Conservation (phyloP, 2,113 vertebrate genomes). For the Myrmecophaga tridactyla region DNA sequence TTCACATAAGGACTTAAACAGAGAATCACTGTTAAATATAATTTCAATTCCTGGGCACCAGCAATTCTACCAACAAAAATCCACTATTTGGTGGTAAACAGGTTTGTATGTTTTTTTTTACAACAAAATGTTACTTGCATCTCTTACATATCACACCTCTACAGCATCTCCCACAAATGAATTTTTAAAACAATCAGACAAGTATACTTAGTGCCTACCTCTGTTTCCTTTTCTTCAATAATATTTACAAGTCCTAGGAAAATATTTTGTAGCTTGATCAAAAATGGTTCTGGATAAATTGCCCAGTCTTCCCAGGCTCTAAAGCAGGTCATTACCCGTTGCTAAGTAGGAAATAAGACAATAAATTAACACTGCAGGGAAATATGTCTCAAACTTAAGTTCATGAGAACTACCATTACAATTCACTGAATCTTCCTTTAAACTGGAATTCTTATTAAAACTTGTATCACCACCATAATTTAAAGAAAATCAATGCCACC, state of each 20-base stretch:
- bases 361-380: neutral
- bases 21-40: neutral
- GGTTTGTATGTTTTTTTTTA: neutral
- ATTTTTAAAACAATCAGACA: constrained; percentile 9
- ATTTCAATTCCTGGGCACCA: neutral
- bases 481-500: neutral
- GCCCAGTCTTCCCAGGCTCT: constrained; percentile 99
- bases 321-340: constrained; percentile 99
- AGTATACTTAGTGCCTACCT: constrained; percentile 75
- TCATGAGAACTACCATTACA: neutral
- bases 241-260: constrained; percentile 98
- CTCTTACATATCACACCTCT: neutral
- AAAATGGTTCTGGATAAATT: constrained; percentile 98
- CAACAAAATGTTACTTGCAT: neutral
- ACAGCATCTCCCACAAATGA: neutral
- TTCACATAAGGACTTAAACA: neutral
- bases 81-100: neutral
- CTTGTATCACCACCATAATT: neutral
- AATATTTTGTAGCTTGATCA: constrained; percentile 99
- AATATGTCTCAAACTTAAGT: neutral
- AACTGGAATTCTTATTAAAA: neutral
- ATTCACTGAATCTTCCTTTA: constrained; percentile 39
- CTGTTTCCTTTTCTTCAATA: constrained; percentile 91
- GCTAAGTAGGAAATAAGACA: constrained; percentile 80
- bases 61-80: constrained; percentile 2